Base-by-base conservation (phyloP, 2,888 invertebrate genomes). In the Oscheius sp. region DNA sequence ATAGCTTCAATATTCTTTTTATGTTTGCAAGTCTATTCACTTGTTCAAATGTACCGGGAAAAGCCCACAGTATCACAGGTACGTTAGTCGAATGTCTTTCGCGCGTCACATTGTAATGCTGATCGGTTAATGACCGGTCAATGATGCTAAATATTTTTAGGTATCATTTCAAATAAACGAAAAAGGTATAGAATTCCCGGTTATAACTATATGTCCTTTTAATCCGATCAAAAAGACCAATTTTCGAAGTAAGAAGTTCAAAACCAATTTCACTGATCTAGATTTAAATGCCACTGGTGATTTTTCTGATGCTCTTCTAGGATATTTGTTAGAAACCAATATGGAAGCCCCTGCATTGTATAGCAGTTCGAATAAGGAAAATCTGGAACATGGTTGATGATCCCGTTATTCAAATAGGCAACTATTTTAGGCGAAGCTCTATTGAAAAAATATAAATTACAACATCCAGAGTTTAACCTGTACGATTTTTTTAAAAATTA, bases 201-300 rank as follows among this genome's bases (percentile, higher is more conserved):
- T 75, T 17, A 74, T 83, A 24, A 83, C 83, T 12, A 77, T 83
- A 9, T 83, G 83, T 64, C 81, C 75, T 63, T 83, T 81, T 67
- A 84, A 84, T 51, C 75, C 80, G 2, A 74, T 83, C 26, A 73
- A 76, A 47, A 68, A 74, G 49, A 65, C 69, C 8, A 73, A 73
- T 67, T 67, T 83, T 6, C 69, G 75, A 2, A 12, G 20, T 17
- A 24, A 22, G 17, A n/a, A 57, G 26, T 9, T 32, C 24, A 2
- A 2, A 20, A 57, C 9, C 9, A 8, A 47, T 47, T 47, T 9
- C 6, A 47, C 6, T 47, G 22, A 20, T 20, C 9, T 47, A 47
- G 80, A 68, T 38, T 47, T 75, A 8, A 79, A 77, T 47, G 70
- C 71, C 24, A 77, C 80, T 17, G 76, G 75, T 36, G 75, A 76